Percentiles rank a stretch among this genome's conserved stretches.
Evolutionary conservation across 2,113 vertebrate genomes (phyloP).

Genomic region (Gadus chalcogrammus): DNA sequence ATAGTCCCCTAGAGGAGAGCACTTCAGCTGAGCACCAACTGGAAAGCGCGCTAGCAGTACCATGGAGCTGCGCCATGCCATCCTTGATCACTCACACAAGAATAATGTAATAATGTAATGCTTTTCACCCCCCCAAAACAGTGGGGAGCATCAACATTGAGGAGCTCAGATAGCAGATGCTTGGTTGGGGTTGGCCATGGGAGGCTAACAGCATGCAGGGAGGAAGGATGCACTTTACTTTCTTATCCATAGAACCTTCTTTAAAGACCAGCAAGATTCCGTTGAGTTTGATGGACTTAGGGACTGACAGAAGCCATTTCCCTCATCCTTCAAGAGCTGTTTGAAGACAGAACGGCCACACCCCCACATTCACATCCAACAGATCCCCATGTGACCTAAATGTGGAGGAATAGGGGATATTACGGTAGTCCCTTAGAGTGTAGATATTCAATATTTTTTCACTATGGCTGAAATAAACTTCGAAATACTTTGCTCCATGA

Average conservation of each 20-base stretch:
- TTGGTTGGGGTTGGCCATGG: conserved; percentile 9
- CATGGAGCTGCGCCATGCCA: background rate
- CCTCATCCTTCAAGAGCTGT: conserved; percentile 48
- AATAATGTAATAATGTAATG: background rate
- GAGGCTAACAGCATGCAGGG: conserved; percentile 6
- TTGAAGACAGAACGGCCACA: conserved; percentile 32
- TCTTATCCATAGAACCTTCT: conserved; percentile 36
- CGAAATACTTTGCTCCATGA: no score
- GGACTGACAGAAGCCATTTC: conserved; percentile 43
- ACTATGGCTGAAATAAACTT: background rate
- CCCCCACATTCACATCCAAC: background rate
- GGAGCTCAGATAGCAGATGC: conserved; percentile 10
- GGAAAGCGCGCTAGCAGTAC: conserved; percentile 12
- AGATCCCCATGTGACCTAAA: conserved; percentile 48
- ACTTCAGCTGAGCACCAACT: conserved; percentile 5
- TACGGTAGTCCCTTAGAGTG: background rate
- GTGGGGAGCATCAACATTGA: conserved; percentile 20
- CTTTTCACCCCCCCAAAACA: background rate
- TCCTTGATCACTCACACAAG: background rate
- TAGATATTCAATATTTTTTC: background rate
- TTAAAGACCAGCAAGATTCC: conserved; percentile 28
- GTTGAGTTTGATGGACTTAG: conserved; percentile 36
- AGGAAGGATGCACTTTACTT: conserved; percentile 25
- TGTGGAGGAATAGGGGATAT: conserved; percentile 32
- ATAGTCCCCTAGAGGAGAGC: conserved; percentile 10